Evolutionary conservation across 2,888 invertebrate species (phyloP).

Genomic region (Antheraea assamensis): DNA sequence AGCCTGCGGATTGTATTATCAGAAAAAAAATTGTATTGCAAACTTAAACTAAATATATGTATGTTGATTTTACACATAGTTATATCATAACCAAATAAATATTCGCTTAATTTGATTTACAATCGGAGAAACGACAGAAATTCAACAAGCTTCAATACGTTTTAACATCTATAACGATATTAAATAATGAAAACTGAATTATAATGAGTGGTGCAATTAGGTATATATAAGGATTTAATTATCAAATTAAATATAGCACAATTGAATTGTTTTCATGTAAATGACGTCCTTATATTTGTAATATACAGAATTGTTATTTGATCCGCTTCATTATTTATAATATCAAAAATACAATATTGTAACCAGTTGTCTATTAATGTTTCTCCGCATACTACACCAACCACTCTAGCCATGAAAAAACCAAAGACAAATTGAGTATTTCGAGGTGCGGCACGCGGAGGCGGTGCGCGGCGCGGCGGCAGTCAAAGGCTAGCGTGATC

Average conservation of each 20-base stretch:
- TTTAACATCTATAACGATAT: too few species aligned
- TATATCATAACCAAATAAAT: too few species aligned
- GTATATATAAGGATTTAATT: too few species aligned
- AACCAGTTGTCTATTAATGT: constrained; percentile 26
- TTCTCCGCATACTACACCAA: constrained; percentile 27
- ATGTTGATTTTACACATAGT: too few species aligned
- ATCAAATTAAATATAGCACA: background rate
- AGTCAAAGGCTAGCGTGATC: constrained; percentile 78
- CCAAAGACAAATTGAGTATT: constrained; percentile 78
- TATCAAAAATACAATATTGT: background rate
- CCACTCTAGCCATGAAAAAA: constrained; percentile 50
- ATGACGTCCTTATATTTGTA: background rate
- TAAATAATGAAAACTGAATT: too few species aligned
- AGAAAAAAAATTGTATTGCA: too few species aligned
- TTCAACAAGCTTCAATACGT: too few species aligned
- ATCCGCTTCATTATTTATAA: background rate
- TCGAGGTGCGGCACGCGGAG: constrained; percentile 74
- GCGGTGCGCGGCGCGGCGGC: constrained; percentile 55
- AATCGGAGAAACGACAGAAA: too few species aligned
- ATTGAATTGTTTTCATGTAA: background rate
- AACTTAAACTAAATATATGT: too few species aligned
- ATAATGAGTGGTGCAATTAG: too few species aligned
- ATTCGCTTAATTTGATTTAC: too few species aligned
- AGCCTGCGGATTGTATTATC: too few species aligned
- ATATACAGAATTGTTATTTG: background rate